Conservation (phyloP, 2,797 vertebrate genomes). For the Chrysocyon brachyurus region DNA sequence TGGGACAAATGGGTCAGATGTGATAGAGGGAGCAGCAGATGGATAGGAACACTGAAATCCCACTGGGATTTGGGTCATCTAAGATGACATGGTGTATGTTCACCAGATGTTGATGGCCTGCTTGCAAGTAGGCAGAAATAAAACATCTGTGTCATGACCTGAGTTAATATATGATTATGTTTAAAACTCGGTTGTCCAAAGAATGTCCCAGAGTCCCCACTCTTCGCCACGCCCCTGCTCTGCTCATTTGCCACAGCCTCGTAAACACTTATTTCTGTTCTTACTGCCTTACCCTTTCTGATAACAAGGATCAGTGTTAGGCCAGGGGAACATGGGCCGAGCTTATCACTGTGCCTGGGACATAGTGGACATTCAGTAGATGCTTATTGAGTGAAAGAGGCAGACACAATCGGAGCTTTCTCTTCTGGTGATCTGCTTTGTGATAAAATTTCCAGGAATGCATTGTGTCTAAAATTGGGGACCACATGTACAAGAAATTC, state of each 20-base stretch:
- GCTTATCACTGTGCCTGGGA: slow-evolving; percentile 28
- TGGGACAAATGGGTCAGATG: not conserved
- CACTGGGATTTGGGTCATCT: not conserved
- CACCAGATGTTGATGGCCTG: not conserved
- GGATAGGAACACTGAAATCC: not conserved
- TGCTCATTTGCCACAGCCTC: not conserved
- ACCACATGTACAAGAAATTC: slow-evolving; percentile 82
- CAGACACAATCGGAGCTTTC: slow-evolving; percentile 68
- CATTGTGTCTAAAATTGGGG: slow-evolving; percentile 81
- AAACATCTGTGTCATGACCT: not conserved
- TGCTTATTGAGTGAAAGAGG: slow-evolving; percentile 76
- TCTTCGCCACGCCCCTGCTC: not conserved
- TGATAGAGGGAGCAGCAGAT: not conserved
- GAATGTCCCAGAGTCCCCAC: not conserved
- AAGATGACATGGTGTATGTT: not conserved
- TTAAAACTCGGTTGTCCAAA: not conserved
- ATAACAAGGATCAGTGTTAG: not conserved
- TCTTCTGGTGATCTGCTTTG: slow-evolving; percentile 73
- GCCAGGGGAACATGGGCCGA: not conserved
- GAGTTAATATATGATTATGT: too few relatives aligned
- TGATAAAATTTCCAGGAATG: slow-evolving; percentile 81
- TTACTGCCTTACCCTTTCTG: not conserved
- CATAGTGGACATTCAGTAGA: slow-evolving; percentile 58
- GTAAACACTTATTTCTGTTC: not conserved
- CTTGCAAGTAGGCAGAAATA: not conserved